Conservation (phyloP, 2,113 vertebrate genomes). For the Lycaon pictus region DNA sequence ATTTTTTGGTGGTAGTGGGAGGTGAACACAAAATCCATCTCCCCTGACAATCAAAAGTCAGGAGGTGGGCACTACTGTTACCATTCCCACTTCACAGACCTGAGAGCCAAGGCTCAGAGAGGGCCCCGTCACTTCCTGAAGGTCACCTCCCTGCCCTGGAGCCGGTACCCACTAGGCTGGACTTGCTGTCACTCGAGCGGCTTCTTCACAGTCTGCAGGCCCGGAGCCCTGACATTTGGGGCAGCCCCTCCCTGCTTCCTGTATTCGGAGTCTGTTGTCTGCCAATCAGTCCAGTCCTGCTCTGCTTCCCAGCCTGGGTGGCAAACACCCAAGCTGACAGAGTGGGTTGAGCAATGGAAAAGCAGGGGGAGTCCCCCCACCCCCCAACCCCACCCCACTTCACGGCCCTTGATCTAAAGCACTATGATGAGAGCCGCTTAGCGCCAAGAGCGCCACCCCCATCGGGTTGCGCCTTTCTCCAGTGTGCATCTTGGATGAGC, state of each 20-base stretch:
- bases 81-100: rapidly evolving
- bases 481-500: conserved; percentile 74
- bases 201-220: rapidly evolving
- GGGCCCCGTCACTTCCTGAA: rapidly evolving
- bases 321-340: conserved; percentile 78
- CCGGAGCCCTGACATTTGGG: background rate
- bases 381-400: conserved; percentile 69
- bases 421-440: conserved; percentile 78
- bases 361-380: conserved; percentile 79
- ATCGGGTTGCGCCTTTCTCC: conserved; percentile 80
- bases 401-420: conserved; percentile 81
- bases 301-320: conserved; percentile 84
- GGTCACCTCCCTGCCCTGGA: background rate
- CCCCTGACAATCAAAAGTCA: rapidly evolving
- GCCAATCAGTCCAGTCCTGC: conserved; percentile 68
- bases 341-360: conserved; percentile 84
- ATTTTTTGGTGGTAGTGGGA: background rate
- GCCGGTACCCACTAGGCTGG: no score
- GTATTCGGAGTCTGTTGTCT: background rate
- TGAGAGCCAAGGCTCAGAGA: background rate
- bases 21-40: no score
- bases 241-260: background rate
- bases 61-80: rapidly evolving
- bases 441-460: conserved; percentile 73
- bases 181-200: rapidly evolving